Base-by-base conservation (phyloP, 1,140 invertebrate species). In the Bombus polaris region DNA sequence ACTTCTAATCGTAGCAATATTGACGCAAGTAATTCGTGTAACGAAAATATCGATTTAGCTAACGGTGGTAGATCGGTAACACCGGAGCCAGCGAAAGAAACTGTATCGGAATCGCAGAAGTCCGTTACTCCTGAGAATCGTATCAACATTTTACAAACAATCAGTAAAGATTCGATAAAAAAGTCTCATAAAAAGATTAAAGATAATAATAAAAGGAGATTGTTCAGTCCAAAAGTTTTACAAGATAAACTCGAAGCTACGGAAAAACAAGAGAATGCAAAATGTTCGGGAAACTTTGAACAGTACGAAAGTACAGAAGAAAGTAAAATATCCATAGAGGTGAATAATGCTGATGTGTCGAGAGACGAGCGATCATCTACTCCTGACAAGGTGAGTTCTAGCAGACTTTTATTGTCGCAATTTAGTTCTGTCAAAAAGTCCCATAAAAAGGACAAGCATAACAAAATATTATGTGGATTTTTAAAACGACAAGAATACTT, bases 401-500 rank as follows among this genome's bases (percentile, higher is more conserved):
- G 94, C 81, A 89, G 94, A 62, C 74, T 94, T 5, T 85, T 95
- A 59, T 66, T 94, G 25, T 82, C 90, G 0, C 89, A 93, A 68
- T 94, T 92, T 77, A 92, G 91, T 75, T 95, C 94, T 0, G 92
- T 95, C 12, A 94, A 95, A 80, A 94, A 92, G 39, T 94, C 94
- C 1, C 94, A 95, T 53, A 93, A 91, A 76, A 94, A 95, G 70
- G 94, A 94, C 28, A 95, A 95, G 68, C 87, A 89, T n/a, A 88
- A 70, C 25, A 93, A 93, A 80, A 94, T 91, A 62, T 9, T 94
- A 35, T 89, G 86, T 2, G 91, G 84, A 15, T 92, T 90, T 78
- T 71, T 89, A 0, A 91, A 91, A 77, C 74, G 92, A 9, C 89
- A 92, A 35, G 91, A 92, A 87, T 53, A 88, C 25, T 87, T 92